Evolutionary conservation across 2,113 vertebrate genomes (phyloP).

Genomic region (Pseudopipra pipra): DNA sequence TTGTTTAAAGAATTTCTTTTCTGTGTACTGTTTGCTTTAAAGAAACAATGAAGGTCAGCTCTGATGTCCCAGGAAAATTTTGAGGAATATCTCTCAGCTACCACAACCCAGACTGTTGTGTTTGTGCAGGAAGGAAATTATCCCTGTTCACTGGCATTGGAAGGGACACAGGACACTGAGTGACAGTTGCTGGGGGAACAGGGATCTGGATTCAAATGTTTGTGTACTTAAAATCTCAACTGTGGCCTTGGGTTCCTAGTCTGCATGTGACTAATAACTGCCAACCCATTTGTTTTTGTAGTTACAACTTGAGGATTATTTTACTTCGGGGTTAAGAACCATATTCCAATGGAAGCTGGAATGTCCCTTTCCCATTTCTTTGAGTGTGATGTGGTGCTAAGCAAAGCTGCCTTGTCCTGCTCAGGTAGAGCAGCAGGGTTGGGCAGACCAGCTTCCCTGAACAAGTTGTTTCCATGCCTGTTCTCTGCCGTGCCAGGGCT

Average conservation of each 20-base stretch:
- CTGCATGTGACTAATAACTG: not conserved
- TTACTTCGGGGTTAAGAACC: not conserved
- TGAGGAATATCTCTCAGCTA: not conserved
- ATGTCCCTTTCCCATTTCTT: not conserved
- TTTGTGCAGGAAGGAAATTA: not conserved
- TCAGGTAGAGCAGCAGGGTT: not conserved
- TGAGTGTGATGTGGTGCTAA: not conserved
- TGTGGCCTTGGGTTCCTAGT: not conserved
- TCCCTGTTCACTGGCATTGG: not conserved
- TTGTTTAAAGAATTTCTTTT: not conserved
- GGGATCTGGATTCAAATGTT: not conserved
- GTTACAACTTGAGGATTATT: not conserved
- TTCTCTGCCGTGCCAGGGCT: not conserved
- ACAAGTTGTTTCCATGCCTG: not conserved
- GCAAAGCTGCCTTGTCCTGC: not conserved
- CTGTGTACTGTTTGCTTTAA: not conserved
- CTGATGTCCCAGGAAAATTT: not conserved
- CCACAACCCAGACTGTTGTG: not conserved
- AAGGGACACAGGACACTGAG: not conserved
- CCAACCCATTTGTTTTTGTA: not conserved
- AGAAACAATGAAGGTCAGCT: not conserved
- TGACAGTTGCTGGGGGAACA: not conserved
- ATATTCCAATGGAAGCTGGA: not conserved
- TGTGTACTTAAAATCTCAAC: not conserved
- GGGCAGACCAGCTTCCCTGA: not conserved